A percentile compares a stretch with the other conserved stretches of the same genome.
Conservation (phyloP, 1,140 invertebrate genomes). For the Drosophila subpulchrella region DNA sequence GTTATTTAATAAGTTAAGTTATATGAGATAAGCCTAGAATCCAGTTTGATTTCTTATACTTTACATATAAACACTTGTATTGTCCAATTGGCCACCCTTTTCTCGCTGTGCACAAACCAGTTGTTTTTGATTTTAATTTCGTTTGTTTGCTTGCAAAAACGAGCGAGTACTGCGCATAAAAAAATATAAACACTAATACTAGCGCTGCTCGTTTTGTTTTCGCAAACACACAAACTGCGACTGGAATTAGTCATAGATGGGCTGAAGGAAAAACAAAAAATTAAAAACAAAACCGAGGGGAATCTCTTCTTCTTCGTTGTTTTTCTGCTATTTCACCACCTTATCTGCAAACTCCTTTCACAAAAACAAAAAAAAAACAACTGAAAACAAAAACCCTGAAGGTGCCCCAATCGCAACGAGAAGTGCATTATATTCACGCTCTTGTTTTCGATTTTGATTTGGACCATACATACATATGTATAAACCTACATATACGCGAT, state of each 20-base stretch:
- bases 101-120: slow-evolving; percentile 25
- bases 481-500: neutral
- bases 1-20: neutral
- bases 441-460: slow-evolving; percentile 4
- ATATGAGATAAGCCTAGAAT: too few relatives aligned
- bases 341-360: slow-evolving; percentile 45
- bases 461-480: neutral
- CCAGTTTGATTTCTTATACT: too few relatives aligned
- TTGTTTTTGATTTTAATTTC: slow-evolving; percentile 61
- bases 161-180: slow-evolving; percentile 52
- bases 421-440: slow-evolving; percentile 9
- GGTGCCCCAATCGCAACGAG: slow-evolving; percentile 17
- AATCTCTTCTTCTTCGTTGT: neutral
- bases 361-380: neutral
- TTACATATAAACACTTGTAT: too few relatives aligned
- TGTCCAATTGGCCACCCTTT: neutral
- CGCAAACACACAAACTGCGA: neutral
- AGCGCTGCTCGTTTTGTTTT: slow-evolving; percentile 24
- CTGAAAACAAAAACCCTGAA: slow-evolving; percentile 7
- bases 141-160: slow-evolving; percentile 55
- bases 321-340: slow-evolving; percentile 42
- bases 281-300: slow-evolving; percentile 2
- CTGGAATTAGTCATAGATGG: slow-evolving; percentile 64
- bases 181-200: slow-evolving; percentile 48
- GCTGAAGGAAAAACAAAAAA: slow-evolving; percentile 5